phyloP scores from a whole-genome alignment of 2,113 vertebrate species.

The Pongo pygmaeus region DNA sequence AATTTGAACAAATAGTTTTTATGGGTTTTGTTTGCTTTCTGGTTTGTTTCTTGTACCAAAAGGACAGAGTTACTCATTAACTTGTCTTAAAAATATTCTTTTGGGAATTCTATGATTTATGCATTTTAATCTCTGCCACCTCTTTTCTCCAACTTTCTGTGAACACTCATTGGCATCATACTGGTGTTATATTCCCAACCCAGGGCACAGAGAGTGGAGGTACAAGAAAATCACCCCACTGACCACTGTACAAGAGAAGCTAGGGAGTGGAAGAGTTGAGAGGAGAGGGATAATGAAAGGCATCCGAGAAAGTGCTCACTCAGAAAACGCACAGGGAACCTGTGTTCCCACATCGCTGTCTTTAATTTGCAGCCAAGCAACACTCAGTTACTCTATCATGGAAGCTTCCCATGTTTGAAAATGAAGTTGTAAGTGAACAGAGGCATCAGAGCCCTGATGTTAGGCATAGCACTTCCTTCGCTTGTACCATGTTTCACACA shows the following conservation, averaged over 20 bases:
- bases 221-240: not conserved
- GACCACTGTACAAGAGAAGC: not conserved
- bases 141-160: not conserved
- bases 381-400: not conserved
- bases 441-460: not conserved
- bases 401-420: not conserved
- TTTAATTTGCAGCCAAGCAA: not conserved
- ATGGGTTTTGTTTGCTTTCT: constrained; percentile 5
- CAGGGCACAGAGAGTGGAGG: not conserved
- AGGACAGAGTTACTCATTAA: not conserved
- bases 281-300: not conserved
- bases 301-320: not conserved
- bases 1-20: not conserved
- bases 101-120: not conserved
- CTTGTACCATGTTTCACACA: not conserved
- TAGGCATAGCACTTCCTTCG: not conserved
- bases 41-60: not conserved
- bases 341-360: too few relatives aligned
- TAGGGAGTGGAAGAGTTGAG: not conserved
- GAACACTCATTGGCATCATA: not conserved
- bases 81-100: not conserved
- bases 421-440: not conserved
- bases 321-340: not conserved
- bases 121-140: not conserved
- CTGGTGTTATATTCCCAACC: not conserved